Conservation (phyloP, 30 jellyfish, hydroid and myxozoan genomes). For the Sanderia malayensis region DNA sequence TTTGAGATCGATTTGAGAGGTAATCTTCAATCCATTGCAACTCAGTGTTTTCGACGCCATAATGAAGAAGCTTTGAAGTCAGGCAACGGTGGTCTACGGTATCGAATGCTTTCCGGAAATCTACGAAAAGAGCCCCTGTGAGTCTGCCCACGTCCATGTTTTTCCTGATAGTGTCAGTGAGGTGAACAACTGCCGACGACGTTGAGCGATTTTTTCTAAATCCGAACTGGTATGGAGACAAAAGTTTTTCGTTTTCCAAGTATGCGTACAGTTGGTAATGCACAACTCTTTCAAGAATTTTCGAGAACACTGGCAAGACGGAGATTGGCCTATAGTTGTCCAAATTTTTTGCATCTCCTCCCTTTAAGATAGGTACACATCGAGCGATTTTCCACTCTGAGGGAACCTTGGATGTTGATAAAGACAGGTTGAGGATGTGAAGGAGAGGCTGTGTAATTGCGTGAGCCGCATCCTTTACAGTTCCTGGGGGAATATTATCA, state of each 20-base stretch:
- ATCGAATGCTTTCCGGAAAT: constrained; percentile 36
- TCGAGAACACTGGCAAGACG: constrained; percentile 11
- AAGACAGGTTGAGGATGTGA: constrained; percentile 42
- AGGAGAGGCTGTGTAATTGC: constrained; percentile 51
- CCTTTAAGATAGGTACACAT: constrained; percentile 43
- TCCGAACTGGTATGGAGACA: constrained; percentile 62
- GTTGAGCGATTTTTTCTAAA: constrained; percentile 57
- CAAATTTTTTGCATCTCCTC: constrained; percentile 34
- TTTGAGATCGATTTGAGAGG: constrained; percentile 53
- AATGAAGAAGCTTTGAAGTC: constrained; percentile 35
- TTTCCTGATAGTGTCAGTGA: constrained; percentile 53
- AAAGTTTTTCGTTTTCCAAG: constrained; percentile 21
- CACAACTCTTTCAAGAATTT: constrained; percentile 54
- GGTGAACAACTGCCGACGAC: constrained; percentile 46
- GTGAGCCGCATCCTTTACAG: constrained; percentile 55
- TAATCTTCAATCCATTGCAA: constrained; percentile 43
- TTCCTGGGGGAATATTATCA: constrained; percentile 64
- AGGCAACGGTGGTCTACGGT: constrained; percentile 43
- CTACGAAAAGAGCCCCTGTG: constrained; percentile 47
- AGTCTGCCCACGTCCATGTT: constrained; percentile 55
- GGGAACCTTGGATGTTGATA: constrained; percentile 38
- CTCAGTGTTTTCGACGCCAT: constrained; percentile 50
- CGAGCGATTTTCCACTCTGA: constrained; percentile 43
- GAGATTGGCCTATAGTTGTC: constrained; percentile 49
- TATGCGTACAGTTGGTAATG: constrained; percentile 50